A percentile compares a stretch with the other conserved stretches of the same genome.
Evolutionary conservation across 92 coral and sea anemone genomes (phyloP).

Genomic region (Phenganax subtilis): DNA sequence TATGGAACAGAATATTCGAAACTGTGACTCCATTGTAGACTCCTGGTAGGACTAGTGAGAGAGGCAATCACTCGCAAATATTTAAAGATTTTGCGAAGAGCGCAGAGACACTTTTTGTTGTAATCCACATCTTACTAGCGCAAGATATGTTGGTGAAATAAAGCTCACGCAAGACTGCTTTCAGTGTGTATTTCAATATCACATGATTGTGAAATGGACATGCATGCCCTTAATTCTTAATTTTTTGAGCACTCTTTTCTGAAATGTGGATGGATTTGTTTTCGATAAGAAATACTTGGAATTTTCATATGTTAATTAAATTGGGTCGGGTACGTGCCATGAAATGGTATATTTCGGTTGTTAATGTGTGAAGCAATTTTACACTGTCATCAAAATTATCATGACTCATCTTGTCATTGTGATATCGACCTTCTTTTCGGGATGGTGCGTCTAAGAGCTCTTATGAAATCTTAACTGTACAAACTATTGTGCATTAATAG

Average conservation of each 20-base stretch:
- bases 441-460: neutral
- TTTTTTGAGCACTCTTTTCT: neutral
- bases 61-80: neutral
- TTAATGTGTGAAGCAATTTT: neutral
- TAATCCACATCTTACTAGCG: neutral
- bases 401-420: neutral
- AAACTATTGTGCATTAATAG: neutral
- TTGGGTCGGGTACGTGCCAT: neutral
- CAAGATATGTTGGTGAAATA: neutral
- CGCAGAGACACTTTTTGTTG: neutral
- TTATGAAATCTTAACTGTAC: neutral
- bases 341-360: neutral
- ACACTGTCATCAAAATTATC: neutral
- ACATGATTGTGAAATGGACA: neutral
- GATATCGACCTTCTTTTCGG: neutral
- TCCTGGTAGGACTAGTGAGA: neutral
- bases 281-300: neutral
- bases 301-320: neutral
- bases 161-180: neutral
- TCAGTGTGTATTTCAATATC: neutral
- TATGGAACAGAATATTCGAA: neutral
- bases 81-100: neutral
- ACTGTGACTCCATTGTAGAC: neutral
- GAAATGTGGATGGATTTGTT: neutral
- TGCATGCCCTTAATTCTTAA: too few species aligned